phyloP scores from a whole-genome alignment of 2,113 vertebrate genomes.

The Zosterops lateralis region DNA sequence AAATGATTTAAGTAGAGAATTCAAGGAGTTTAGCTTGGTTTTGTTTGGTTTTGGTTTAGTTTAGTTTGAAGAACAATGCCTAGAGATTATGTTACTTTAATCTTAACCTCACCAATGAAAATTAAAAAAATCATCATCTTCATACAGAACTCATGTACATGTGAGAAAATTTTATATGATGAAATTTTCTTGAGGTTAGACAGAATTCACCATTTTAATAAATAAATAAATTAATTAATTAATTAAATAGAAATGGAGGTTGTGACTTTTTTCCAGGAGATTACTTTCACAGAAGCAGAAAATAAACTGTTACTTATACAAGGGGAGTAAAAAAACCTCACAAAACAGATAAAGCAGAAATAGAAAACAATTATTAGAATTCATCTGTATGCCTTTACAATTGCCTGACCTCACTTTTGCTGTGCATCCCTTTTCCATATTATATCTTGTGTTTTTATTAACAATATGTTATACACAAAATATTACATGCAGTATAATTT shows the following conservation, averaged over 20 bases:
- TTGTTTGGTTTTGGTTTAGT: background rate
- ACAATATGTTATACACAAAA: conserved; percentile 28
- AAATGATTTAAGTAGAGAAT: conserved; percentile 29
- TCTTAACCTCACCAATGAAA: background rate
- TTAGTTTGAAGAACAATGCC: background rate
- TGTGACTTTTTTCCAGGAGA: background rate
- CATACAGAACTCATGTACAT: fast-evolving
- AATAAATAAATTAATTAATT: background rate
- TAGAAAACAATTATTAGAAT: background rate
- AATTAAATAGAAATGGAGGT: background rate
- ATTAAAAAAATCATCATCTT: background rate
- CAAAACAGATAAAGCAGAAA: background rate
- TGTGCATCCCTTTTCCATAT: background rate
- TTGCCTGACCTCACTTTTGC: background rate
- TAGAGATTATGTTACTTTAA: background rate
- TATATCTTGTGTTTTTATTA: conserved; percentile 1
- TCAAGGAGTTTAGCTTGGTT: background rate
- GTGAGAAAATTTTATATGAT: background rate
- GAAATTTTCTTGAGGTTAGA: background rate
- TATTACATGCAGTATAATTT: conserved; percentile 23
- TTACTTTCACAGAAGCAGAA: background rate
- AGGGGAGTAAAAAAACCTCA: background rate
- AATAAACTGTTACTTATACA: background rate
- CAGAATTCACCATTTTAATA: background rate
- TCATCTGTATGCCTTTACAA: background rate